Evolutionary conservation across 2,888 invertebrate genomes (phyloP), one percentile per base, ranked within the genome.

Genomic region (Drosophila parthenogenetica): DNA sequence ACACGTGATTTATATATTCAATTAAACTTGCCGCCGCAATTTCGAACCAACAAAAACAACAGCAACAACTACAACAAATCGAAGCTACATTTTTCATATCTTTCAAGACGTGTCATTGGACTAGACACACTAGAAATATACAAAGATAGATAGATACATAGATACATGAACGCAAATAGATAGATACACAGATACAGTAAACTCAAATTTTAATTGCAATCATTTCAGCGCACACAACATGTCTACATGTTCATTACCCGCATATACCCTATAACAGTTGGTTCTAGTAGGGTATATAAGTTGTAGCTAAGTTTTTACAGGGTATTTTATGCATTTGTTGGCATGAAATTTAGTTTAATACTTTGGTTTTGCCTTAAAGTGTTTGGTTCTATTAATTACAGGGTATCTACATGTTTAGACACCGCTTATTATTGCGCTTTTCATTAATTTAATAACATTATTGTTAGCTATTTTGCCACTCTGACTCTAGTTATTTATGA

Each of bases 1-100:
- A 54, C 29, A 51, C 64, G 77, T 89, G 85, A 85, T 85, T 85
- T 85, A 85, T 85, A 77, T 63, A 87, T 89, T 89, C 85, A 85
- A 85, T 85, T 85, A 89, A 69, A 75, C 72, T 71, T 64, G 61
- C 73, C 65, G 77, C 70, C 67, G 57, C 43, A 35, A 35, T 13
- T 35, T 13, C 13, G 29, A 58, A 49, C 53, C 11, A 45, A 16
- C 63, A 19, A 13, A 29, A 51, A 51, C 67, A 51, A 53, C 69
- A 54, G 32, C 29, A 61, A 53, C 63, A 70, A 50, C 61, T 46
- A 53, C 62, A 14, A 54, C 55, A 73, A 77, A 63, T 70, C 64
- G 62, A 61, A 25, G 55, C 64, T 64, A 64, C 57, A 70, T 74
- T 74, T 69, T 59, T 76, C 74, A 75, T 45, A 66, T 72, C 50